Evolutionary conservation across 2,113 vertebrate genomes (phyloP), one percentile per base, ranked within the genome.

Genomic region (Aix galericulata): DNA sequence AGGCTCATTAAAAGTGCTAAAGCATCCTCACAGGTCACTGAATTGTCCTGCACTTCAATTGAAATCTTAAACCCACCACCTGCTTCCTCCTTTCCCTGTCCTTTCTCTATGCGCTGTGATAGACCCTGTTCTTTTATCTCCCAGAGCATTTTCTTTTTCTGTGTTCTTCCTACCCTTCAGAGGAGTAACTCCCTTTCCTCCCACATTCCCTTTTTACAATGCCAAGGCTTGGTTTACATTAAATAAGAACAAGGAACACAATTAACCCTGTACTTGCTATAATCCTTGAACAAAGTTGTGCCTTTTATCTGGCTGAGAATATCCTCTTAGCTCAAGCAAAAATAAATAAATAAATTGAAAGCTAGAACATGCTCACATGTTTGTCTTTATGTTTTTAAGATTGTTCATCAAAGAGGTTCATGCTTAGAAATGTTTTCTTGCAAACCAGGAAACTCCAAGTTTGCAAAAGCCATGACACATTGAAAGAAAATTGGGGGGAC

Each of bases 1-100:
- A 64, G 64, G 29, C 23, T 89, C 34, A 7, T 86, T 58, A 72
- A 81, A 95, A 91, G 60, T 72, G 40, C 23, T 59, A 34, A 95
- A 81, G 77, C 14, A 1, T 86, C 88, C 60, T 86, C 56, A 81
- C 52, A 94, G 62, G 68, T 86, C 91, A 91, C 68, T 75, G 76
- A 95, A 88, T 72, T 91, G 72, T 78, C 73, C 68, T 82, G 34
- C 32, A 78, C 31, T 90, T 95, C 93, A 95, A 60, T 11, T 42
- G 85, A 97, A 95, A 93, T 48, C 82, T 75, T 81, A 95, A 94
- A 9, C 42, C 31, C 34, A 81, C 48, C 85, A 94, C 85, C 85
- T 91, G 68, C 64, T 94, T 95, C 64, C 64, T 91, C 32, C 17
- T 85, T 55, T 91, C 82, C 68, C 38, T 83, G 44, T 38, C 26